Base-by-base conservation (phyloP, 2,113 vertebrate species). In the Mohoua ochrocephala region DNA sequence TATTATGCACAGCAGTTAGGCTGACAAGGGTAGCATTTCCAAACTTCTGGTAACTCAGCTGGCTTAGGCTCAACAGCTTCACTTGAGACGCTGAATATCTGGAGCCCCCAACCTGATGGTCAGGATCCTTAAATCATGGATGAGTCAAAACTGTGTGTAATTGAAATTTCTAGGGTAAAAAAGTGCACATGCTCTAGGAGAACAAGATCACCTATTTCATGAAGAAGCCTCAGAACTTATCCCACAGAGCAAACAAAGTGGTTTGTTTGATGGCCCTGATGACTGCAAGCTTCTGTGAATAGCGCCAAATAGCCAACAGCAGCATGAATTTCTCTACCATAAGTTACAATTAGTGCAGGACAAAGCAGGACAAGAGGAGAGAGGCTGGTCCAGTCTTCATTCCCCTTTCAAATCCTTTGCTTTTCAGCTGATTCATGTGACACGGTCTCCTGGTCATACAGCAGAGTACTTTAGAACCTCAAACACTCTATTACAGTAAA, bases 51-150 rank as follows among this genome's bases (percentile, higher is more conserved):
- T 6, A 27, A 50, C 9, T 53, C 54, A 77, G 1, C 45, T 74
- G 52, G 19, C n/a, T 78, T 50, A 60, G 41, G 9, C 35, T 52
- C 26, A 79, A 45, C 41, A 50, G 41, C 18, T 84, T 45, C 44
- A 30, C 15, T 64, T 76, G 11, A 41, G 17, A 15, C 31, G 10
- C 37, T 79, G 74, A 45, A 15, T 63, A 44, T 35, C 30, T 24
- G 21, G 37, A 89, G 57, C 10, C 0, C 0, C 6, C 30, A 68
- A 18, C 7, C 7, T 6, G 10, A 33, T 1, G 18, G 13, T 3
- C 26, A 60, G 41, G 16, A 39, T 18, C 11, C 10, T 75, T 82
- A 60, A 78, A 59, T 64, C 9, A 20, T 37, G 28, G 2, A 33
- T 76, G 13, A 45, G 11, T 64, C 47, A 87, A 73, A 89, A 37